These are phyloP conservation scores for Apogon talboti DNA, from an alignment of 2,797 vertebrate genomes.

Conservation along the genomic window DNA sequence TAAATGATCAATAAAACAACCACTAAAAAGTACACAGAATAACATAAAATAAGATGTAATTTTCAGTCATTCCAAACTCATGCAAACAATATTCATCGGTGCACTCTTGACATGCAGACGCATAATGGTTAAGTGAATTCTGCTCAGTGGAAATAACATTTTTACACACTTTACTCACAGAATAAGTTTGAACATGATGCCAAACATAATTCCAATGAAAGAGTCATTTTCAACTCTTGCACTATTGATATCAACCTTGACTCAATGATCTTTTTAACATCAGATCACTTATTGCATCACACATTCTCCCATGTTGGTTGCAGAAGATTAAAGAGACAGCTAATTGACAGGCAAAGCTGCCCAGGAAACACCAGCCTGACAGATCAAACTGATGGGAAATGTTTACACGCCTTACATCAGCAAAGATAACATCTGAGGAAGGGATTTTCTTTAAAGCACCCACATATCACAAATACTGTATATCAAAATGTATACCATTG, in stretches of 20 bases:
- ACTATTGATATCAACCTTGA: conserved; percentile 48
- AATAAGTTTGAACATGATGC: conserved; percentile 22
- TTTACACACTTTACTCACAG: conserved; percentile 3
- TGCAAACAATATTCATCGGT: no score
- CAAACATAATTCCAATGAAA: conserved; percentile 49
- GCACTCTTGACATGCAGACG: no score
- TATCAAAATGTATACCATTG: conserved; percentile 59
- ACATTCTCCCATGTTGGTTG: conserved; percentile 52
- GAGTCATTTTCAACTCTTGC: conserved; percentile 31
- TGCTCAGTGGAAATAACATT: background rate
- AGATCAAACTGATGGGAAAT: conserved; percentile 76
- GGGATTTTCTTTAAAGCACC: conserved; percentile 69
- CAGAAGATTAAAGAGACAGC: conserved; percentile 81
- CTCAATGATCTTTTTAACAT: conserved; percentile 67
- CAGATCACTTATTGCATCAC: conserved; percentile 81
- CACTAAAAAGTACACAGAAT: background rate
- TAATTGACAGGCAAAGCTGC: conserved; percentile 80
- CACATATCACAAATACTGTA: conserved; percentile 60
- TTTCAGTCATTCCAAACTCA: no score
- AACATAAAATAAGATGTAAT: background rate
- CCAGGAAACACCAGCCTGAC: conserved; percentile 71
- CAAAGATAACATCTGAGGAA: conserved; percentile 66
- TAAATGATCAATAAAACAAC: no score
- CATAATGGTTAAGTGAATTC: no score
- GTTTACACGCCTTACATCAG: conserved; percentile 79